Percentiles rank a stretch among this genome's conserved stretches.
phyloP scores from a whole-genome alignment of 2,113 vertebrate genomes.

The Cyprinus carpio region DNA sequence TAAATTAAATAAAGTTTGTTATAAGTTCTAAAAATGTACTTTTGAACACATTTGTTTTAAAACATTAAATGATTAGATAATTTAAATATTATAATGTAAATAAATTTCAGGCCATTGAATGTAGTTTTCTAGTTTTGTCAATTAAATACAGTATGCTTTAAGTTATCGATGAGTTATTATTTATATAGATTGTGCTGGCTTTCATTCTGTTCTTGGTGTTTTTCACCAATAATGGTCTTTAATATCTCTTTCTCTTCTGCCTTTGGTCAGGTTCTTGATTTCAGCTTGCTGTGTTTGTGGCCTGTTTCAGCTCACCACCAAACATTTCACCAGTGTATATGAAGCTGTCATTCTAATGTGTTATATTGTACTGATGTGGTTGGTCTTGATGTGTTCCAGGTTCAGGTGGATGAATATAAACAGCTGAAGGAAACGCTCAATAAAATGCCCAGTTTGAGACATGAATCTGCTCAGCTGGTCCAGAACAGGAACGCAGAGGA shows the following conservation, averaged over 20 bases:
- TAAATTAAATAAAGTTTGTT: too few relatives aligned
- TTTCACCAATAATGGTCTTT: background rate
- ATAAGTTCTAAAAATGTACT: too few relatives aligned
- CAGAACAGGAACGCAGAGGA: background rate
- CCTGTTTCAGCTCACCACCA: background rate
- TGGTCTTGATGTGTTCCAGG: conserved; percentile 68
- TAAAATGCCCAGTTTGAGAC: conserved; percentile 75
- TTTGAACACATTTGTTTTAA: too few relatives aligned
- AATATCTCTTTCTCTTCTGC: background rate
- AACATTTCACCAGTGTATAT: background rate
- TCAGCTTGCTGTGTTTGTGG: background rate
- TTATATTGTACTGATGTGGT: background rate
- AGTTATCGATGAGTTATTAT: background rate
- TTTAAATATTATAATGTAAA: too few relatives aligned
- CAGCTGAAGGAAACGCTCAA: conserved; percentile 86
- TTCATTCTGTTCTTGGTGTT: background rate
- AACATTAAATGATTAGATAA: too few relatives aligned
- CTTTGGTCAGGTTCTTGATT: background rate
- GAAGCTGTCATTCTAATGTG: background rate
- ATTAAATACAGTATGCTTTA: too few relatives aligned
- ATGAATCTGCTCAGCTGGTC: conserved; percentile 20
- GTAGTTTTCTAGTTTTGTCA: background rate
- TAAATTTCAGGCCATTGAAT: background rate
- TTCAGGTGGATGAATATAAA: conserved; percentile 89
- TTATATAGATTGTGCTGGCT: background rate